Percentiles rank a stretch among this genome's conserved stretches.
phyloP scores from a whole-genome alignment of 2,113 vertebrate species.

The Marcusenius ussheri region DNA sequence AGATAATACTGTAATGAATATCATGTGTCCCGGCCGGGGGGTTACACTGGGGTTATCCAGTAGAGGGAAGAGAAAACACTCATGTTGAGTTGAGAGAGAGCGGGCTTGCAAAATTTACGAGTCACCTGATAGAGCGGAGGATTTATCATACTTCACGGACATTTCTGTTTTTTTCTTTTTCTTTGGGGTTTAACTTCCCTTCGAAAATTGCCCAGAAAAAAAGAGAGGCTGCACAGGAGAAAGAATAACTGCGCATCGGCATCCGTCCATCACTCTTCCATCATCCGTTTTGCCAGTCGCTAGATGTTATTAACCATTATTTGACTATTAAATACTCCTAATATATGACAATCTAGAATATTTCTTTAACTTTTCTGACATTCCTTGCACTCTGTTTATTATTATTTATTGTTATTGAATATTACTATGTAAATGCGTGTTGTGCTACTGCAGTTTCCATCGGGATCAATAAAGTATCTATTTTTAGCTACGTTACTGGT shows the following conservation, averaged over 20 bases:
- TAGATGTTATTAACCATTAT: too few relatives aligned
- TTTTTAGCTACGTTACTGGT: too few relatives aligned
- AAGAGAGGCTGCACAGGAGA: not conserved
- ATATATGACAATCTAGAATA: too few relatives aligned
- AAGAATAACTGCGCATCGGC: not conserved
- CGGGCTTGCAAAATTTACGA: not conserved
- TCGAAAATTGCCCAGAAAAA: not conserved
- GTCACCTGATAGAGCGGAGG: not conserved
- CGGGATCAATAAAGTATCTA: too few relatives aligned
- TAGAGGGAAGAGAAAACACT: not conserved
- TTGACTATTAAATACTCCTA: too few relatives aligned
- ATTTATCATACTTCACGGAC: not conserved
- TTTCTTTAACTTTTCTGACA: too few relatives aligned
- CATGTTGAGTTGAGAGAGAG: not conserved
- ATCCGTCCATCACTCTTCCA: too few relatives aligned
- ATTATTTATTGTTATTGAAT: too few relatives aligned
- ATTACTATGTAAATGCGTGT: too few relatives aligned
- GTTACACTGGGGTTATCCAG: not conserved
- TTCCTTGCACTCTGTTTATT: too few relatives aligned
- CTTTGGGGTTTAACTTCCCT: not conserved
- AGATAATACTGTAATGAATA: not conserved
- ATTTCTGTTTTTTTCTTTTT: not conserved
- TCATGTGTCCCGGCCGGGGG: not conserved
- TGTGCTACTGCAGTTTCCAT: too few relatives aligned
- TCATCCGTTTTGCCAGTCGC: too few relatives aligned